Base-by-base conservation (phyloP, 2,888 invertebrate genomes). In the Netelia virgata region DNA sequence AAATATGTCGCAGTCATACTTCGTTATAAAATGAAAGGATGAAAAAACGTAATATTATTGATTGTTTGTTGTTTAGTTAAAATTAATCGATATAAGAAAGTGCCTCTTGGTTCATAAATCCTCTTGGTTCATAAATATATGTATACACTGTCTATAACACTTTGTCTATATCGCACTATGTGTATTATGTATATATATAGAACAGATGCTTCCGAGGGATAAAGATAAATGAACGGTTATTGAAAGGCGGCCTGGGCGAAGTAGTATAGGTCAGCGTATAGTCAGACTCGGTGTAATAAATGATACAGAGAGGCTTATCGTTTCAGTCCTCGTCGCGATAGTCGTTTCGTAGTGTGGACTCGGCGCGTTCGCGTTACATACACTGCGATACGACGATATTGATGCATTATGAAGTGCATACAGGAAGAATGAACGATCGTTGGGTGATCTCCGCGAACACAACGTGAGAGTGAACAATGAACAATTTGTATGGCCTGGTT, bases 161-260 rank as follows among this genome's bases (percentile, higher is more conserved):
- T 28, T 28, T 50, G 50, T 16, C 11, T 18, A 55, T 18, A 55
- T 18, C 28, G 28, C 28, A 55, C 8, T n/a, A 18, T n/a, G n/a
- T 55, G 18, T 8, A 55, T 16, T 55, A 28, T 41, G n/a, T n/a
- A 14, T 53, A 23, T 18, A 66, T 69, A 69, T 23, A 23, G 28
- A 11, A 16, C 74, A 36, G 36, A 63, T 64, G 64, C 36, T 74
- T 28, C 16, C 10, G 64, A 64, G 63, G 36, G 63, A 74, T 63
- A 74, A 74, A 74, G 64, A 74, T 74, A 64, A 74, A 74, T 74
- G 63, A 55, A 64, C 23, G 74, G 23, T n/a, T 28, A 64, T 36
- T 18, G 74, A 64, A 41, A 28, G 53, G 18, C 50, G 14, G 74
- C n/a, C 57, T 20, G 2, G 18, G 14, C 18, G 28, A 74, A 74